Conservation (phyloP, 2,888 invertebrate species). For the Diabrotica balteata region DNA sequence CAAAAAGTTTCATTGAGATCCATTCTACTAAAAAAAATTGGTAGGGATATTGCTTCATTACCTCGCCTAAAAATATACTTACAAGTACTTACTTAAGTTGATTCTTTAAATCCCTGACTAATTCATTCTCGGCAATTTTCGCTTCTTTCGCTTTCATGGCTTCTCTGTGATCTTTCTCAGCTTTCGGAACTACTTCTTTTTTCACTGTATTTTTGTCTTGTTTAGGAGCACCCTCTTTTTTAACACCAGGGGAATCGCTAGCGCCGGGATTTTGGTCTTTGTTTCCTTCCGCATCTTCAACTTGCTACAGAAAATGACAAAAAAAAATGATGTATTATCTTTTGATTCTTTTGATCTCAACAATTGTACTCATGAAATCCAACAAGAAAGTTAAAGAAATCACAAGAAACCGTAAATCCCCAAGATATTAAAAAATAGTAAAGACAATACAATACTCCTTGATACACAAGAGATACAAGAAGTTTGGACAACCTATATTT, state of each 20-base stretch:
- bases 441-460: too few relatives aligned
- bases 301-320: slow-evolving; percentile 40
- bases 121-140: slow-evolving; percentile 74
- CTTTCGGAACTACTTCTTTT: slow-evolving; percentile 68
- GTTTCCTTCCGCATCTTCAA: slow-evolving; percentile 59
- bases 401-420: too few relatives aligned
- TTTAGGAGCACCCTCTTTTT: slow-evolving; percentile 66
- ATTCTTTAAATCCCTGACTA: slow-evolving; percentile 85
- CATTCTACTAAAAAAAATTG: too few relatives aligned
- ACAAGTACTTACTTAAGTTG: slow-evolving; percentile 81
- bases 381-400: background rate
- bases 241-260: slow-evolving; percentile 61
- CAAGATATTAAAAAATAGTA: too few relatives aligned
- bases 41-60: too few relatives aligned
- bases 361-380: background rate
- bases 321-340: too few relatives aligned
- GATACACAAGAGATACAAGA: too few relatives aligned
- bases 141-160: slow-evolving; percentile 69
- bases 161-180: slow-evolving; percentile 70
- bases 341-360: too few relatives aligned
- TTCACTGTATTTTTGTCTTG: slow-evolving; percentile 65
- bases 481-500: too few relatives aligned
- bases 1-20: too few relatives aligned
- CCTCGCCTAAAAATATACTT: too few relatives aligned
- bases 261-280: slow-evolving; percentile 57